These are phyloP conservation scores for Hyposmocoma kahamanoa DNA, from an alignment of 1,140 invertebrate species.

Conservation along the genomic window DNA sequence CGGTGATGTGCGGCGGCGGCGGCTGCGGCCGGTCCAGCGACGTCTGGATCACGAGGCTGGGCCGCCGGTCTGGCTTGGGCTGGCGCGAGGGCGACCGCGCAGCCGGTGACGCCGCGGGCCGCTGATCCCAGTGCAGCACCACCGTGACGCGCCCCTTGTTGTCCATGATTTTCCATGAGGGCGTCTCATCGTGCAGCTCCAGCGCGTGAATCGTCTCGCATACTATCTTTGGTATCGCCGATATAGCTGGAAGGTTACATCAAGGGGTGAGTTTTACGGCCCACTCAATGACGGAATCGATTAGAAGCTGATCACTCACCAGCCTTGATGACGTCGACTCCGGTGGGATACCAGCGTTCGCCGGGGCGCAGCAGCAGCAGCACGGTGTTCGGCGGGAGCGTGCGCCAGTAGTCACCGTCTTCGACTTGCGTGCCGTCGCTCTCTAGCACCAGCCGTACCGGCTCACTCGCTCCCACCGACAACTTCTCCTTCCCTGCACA, in stretches of 20 bases:
- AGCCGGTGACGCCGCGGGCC: constrained; percentile 76
- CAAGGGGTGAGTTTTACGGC: constrained; percentile 2
- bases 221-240: constrained; percentile 95
- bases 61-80: constrained; percentile 75
- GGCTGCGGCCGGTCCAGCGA: constrained; percentile 80
- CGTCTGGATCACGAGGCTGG: constrained; percentile 84
- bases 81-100: constrained; percentile 77
- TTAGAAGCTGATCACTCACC: constrained; percentile 75
- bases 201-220: constrained; percentile 96
- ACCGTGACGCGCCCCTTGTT: constrained; percentile 95
- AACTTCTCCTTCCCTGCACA: constrained; percentile 89
- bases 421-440: constrained; percentile 96
- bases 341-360: constrained; percentile 93
- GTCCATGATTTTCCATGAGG: constrained; percentile 98
- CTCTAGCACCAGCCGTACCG: constrained; percentile 91
- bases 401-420: constrained; percentile 95
- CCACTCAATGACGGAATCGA: no score
- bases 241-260: constrained; percentile 88
- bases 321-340: constrained; percentile 93
- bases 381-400: constrained; percentile 91
- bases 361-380: constrained; percentile 89
- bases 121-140: constrained; percentile 94
- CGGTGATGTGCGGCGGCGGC: constrained; percentile 87
- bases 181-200: constrained; percentile 94
- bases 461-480: constrained; percentile 86